These are phyloP conservation scores for Hydrozoanthus tunicans DNA, from an alignment of 64 coral and sea anemone genomes.

Conservation along the genomic window DNA sequence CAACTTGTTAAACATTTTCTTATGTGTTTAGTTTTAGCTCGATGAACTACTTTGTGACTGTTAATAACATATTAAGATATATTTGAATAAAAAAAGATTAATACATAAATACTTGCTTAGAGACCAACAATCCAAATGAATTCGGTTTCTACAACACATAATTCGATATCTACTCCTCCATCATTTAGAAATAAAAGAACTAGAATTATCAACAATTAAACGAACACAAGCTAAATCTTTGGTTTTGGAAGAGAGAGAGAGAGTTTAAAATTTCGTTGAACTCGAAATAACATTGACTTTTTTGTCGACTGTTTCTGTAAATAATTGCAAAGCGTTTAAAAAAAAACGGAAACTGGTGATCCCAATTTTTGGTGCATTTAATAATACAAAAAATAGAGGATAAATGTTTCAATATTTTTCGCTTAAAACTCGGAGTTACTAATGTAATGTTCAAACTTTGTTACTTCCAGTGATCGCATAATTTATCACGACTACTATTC, in stretches of 20 bases:
- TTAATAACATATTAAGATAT: not conserved
- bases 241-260: not conserved
- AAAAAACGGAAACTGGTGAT: no score
- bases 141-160: conserved; percentile 2
- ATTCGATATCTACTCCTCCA: conserved; percentile 5
- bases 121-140: not conserved
- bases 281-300: not conserved
- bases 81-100: not conserved
- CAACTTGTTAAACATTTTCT: no score
- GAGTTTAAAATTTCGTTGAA: conserved; percentile 1
- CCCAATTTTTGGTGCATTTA: no score
- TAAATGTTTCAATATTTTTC: no score
- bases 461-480: no score
- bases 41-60: not conserved
- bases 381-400: no score
- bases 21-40: not conserved
- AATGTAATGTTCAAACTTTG: no score
- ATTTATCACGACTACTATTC: no score
- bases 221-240: not conserved
- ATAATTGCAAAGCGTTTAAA: not conserved
- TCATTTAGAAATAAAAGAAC: not conserved
- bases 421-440: no score
- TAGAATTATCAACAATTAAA: not conserved
- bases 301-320: conserved; percentile 4
- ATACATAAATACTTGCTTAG: not conserved